phyloP scores from a whole-genome alignment of 2,888 invertebrate genomes.

The Nomada lathburiana region DNA sequence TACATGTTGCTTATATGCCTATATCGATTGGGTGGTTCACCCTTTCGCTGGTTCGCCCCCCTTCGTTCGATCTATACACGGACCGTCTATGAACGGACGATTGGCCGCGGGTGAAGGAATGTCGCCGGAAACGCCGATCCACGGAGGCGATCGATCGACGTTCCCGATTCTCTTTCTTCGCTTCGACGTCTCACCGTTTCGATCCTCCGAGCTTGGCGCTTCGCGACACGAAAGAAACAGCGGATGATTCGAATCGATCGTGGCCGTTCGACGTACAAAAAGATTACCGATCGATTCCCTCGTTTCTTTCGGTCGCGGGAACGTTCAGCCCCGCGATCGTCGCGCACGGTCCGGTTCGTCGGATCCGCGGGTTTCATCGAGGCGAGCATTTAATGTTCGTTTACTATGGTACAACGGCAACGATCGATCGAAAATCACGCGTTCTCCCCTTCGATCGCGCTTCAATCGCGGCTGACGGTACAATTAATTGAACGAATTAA shows the following conservation, averaged over 20 bases:
- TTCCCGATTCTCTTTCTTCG: constrained; percentile 6
- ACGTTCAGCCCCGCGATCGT: neutral
- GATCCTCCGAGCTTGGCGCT: neutral
- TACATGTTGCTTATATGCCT: constrained; percentile 82
- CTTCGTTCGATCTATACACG: neutral
- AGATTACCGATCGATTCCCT: constrained; percentile 29
- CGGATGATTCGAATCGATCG: constrained; percentile 36
- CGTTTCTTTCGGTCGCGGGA: neutral
- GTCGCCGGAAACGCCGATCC: constrained; percentile 32
- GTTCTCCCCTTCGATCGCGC: constrained; percentile 23
- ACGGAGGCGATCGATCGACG: constrained; percentile 13
- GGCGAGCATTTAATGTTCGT: constrained; percentile 43
- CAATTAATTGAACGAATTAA: constrained; percentile 60
- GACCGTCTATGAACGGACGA: constrained; percentile 21
- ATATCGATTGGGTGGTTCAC: constrained; percentile 68
- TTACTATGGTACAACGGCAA: constrained; percentile 81
- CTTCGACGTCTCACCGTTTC: neutral
- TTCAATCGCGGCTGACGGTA: constrained; percentile 41
- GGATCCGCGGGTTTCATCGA: constrained; percentile 14
- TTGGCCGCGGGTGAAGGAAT: constrained; percentile 8
- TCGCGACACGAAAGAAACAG: neutral
- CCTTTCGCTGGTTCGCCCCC: constrained; percentile 35
- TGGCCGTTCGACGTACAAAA: constrained; percentile 51
- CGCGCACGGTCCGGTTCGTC: neutral
- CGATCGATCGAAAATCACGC: constrained; percentile 68